Base-by-base conservation (phyloP, 2,888 invertebrate species). In the Apantesis nais region DNA sequence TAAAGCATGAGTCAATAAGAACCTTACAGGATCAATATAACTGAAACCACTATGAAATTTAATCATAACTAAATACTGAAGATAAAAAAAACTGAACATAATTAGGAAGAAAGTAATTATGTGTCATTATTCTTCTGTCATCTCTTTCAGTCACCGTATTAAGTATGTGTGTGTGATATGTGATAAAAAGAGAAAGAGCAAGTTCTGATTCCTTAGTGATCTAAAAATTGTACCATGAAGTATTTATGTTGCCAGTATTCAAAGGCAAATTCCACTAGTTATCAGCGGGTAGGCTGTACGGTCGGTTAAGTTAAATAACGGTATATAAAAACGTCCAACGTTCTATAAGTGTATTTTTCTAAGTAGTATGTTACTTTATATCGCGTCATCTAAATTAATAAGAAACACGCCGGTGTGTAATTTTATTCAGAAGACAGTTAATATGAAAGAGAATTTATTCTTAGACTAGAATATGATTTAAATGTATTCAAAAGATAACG, bases 361-460 rank as follows among this genome's bases (percentile, higher is more conserved):
- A 14, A 58, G 29, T 29, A 16, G 58, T 58, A 58, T 58, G 16
- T 9, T 58, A 58, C 25, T 16, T 58, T 58, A 58, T 29, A 16
- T 1, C 29, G 29, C 25, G 29, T 58, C 58, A 58, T 58, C 58
- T 12, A 16, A 58, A 58, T 29, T 58, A 58, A 58, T 58, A 29
- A 58, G 58, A 29, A 58, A 58, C 58, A 29, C 22, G 16, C n/a
- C 3, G 19, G 41, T 63, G 62, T 63, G 29, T 63, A 63, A 63
- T 31, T 22, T 31, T 31, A 63, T 31, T 44, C 11, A 63, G 22
- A 63, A 29, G 29, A 58, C 58, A 58, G 58, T 58, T 58, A 58
- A 29, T 29, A 44, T 29, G 29, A 63, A 29, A 63, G 63, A 44
- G 25, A 63, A 63, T 44, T 63, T 44, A 31, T 63, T 44, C 58